A percentile compares a stretch with the other conserved stretches of the same genome.
phyloP scores from a whole-genome alignment of 2,113 vertebrate genomes.

The Speoplatyrhinus poulsoni region DNA sequence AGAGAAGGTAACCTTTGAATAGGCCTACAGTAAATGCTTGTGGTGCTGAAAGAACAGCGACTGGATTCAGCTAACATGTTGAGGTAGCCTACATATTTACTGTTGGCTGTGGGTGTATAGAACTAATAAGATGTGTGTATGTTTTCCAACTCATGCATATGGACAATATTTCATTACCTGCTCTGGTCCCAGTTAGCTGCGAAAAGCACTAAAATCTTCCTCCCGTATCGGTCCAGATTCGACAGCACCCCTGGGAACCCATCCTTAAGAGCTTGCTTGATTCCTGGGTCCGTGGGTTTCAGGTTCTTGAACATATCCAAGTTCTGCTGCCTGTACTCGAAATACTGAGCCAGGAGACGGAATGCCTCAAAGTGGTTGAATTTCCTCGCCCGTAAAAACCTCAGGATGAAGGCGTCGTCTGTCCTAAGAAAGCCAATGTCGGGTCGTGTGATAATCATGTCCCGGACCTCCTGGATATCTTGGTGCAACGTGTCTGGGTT shows the following conservation, averaged over 20 bases:
- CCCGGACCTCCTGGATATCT: constrained; percentile 98
- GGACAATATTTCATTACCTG: constrained; percentile 80
- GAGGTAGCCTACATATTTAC: neutral
- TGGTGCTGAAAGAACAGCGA: constrained; percentile 66
- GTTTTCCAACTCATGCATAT: constrained; percentile 9
- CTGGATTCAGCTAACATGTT: neutral
- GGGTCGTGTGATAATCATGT: constrained; percentile 98
- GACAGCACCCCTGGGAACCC: constrained; percentile 95
- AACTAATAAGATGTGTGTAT: neutral
- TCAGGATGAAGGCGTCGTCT: constrained; percentile 95
- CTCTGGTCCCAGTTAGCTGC: constrained; percentile 99
- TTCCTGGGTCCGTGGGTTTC: constrained; percentile 96
- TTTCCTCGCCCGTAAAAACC: constrained; percentile 94
- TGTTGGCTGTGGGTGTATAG: neutral
- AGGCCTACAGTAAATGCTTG: neutral
- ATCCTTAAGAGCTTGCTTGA: constrained; percentile 97
- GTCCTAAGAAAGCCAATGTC: constrained; percentile 99
- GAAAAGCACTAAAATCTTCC: constrained; percentile 95
- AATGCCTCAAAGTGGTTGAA: constrained; percentile 99
- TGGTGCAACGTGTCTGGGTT: constrained; percentile 96
- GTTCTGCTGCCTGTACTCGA: constrained; percentile 97
- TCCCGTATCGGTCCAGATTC: constrained; percentile 94
- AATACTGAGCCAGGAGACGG: constrained; percentile 95
- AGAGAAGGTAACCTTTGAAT: neutral
- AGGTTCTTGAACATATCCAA: constrained; percentile 99